Conservation (phyloP, 2,113 vertebrate genomes). For the Leptosomus discolor region DNA sequence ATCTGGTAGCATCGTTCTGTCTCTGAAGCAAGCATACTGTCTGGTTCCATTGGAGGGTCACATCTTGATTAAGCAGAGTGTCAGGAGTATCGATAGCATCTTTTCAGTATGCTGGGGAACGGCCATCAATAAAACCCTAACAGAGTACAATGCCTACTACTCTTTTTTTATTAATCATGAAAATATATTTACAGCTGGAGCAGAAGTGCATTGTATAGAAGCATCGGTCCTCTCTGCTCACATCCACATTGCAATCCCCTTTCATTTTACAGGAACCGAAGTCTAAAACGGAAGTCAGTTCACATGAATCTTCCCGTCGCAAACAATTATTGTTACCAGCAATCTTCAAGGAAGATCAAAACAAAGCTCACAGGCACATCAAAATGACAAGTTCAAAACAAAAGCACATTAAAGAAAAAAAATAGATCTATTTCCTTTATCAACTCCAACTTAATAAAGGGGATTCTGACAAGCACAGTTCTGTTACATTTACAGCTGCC, state of each 20-base stretch:
- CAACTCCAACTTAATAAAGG: constrained; percentile 47
- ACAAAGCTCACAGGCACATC: constrained; percentile 48
- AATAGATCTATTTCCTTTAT: background rate
- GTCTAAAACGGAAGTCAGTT: constrained; percentile 50
- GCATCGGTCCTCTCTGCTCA: background rate
- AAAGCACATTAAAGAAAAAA: constrained; percentile 34
- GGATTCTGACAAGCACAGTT: constrained; percentile 29
- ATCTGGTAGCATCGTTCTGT: background rate
- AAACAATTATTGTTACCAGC: constrained; percentile 46
- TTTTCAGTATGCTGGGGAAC: constrained; percentile 45
- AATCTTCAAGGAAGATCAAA: constrained; percentile 61
- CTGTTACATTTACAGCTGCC: background rate
- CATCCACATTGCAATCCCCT: background rate
- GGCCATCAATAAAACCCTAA: constrained; percentile 3
- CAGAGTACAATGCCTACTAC: background rate
- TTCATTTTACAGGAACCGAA: constrained; percentile 34
- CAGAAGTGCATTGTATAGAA: background rate
- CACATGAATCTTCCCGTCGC: constrained; percentile 59
- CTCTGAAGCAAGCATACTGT: constrained; percentile 27
- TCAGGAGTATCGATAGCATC: constrained; percentile 54
- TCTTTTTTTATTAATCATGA: constrained; percentile 33
- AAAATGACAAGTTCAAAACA: constrained; percentile 57
- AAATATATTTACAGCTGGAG: constrained; percentile 13
- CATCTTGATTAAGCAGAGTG: constrained; percentile 66
- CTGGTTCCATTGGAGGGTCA: constrained; percentile 37